Evolutionary conservation across 2,888 invertebrate species (phyloP), one percentile per base, ranked within the genome.

Genomic region (Leptopilina myrica): DNA sequence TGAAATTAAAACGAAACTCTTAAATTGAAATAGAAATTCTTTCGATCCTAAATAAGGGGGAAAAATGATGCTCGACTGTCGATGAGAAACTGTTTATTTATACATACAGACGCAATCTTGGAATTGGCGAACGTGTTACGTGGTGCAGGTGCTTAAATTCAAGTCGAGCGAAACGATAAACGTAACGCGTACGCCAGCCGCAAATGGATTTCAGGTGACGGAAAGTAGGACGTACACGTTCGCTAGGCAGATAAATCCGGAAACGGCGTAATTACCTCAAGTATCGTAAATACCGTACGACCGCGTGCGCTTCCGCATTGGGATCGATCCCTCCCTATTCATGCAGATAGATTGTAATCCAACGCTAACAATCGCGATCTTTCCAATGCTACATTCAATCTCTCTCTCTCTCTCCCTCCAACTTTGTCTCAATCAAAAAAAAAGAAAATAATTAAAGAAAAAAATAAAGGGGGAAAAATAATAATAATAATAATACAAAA

Each of bases 191-290:
- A 56, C 53, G 73, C 56, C 73, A 49, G 15, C 73, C 73, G 33
- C 73, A 73, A 73, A 73, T 73, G 56, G 14, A 56, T 73, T 73
- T 73, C 73, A 59, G 73, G n/a, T 73, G 73, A 73, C 56, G 56
- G 73, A 53, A 73, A 73, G 73, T 73, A 40, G 73, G 56, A 73
- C 73, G 73, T 73, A 59, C 33, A 33, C 56, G 56, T 59, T 73
- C 56, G 73, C 43, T 59, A n/a, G 73, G 40, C 33, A 73, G 73
- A 73, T 73, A 73, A 40, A 73, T 73, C 56, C 56, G 73, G 73
- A 59, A 73, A 40, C 33, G 56, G 56, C 11, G 73, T 59, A 73
- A 59, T 73, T 73, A 73, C 73, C 73, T 73, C n/a, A 73, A 59
- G 73, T 59, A 73, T 59, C 73, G 73, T 73, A 73, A 73, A 73